phyloP scores from a whole-genome alignment of 2,888 invertebrate species.

The Zaprionus obscuricornis region DNA sequence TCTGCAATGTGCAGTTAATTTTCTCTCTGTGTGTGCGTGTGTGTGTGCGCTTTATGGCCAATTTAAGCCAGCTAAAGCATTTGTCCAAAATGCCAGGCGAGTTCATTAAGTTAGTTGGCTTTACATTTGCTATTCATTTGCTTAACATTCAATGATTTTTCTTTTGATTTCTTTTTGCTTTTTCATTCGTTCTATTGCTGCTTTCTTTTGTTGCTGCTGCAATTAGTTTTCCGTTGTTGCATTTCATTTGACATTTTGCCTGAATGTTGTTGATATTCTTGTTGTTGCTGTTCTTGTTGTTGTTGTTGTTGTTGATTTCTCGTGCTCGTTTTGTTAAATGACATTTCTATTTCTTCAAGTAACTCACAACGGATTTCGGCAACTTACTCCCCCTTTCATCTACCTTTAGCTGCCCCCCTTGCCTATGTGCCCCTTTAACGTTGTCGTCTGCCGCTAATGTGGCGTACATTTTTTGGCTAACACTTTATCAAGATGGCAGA shows the following conservation, averaged over 20 bases:
- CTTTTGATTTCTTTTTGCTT: conserved; percentile 3
- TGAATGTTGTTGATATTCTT: conserved; percentile 9
- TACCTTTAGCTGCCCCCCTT: conserved; percentile 3
- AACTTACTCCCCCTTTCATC: not conserved
- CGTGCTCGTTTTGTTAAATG: conserved; percentile 67
- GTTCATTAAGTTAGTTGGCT: conserved; percentile 55
- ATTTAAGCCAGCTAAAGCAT: conserved; percentile 23
- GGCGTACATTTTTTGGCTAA: conserved; percentile 78
- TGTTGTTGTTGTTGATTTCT: conserved; percentile 49
- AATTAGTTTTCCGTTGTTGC: conserved; percentile 71
- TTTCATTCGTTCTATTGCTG: conserved; percentile 31
- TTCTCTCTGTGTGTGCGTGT: too few relatives aligned
- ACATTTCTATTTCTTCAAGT: conserved; percentile 76
- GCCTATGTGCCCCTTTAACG: conserved; percentile 1
- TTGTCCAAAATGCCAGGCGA: conserved; percentile 43
- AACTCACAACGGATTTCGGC: conserved; percentile 49
- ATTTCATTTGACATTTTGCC: conserved; percentile 67
- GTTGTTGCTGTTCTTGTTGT: conserved; percentile 6
- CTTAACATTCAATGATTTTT: too few relatives aligned
- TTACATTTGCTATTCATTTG: too few relatives aligned
- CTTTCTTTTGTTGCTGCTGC: conserved; percentile 40
- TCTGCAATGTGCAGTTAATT: conserved; percentile 45
- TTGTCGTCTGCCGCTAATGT: conserved; percentile 71
- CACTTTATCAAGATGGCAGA: conserved; percentile 80
- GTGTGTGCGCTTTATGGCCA: conserved; percentile 1